These are phyloP conservation scores for Buceros bicornis DNA, from an alignment of 2,797 vertebrate species.

Conservation along the genomic window DNA sequence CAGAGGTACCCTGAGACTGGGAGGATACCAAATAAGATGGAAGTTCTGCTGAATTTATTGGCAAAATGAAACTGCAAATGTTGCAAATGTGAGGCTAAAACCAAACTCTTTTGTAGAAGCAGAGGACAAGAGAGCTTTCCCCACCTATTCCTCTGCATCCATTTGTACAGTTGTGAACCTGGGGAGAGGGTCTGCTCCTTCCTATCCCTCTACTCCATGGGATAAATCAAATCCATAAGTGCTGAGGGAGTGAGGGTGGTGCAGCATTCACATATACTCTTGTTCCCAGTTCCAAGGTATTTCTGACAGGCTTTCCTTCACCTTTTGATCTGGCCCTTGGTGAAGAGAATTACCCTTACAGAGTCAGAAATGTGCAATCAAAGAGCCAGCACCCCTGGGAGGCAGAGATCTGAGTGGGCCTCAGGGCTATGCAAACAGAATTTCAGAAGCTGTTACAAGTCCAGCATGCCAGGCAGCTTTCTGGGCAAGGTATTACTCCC, in stretches of 20 bases:
- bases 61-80: not conserved
- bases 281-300: not conserved
- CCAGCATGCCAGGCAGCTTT: slow-evolving; percentile 1
- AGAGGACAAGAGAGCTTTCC: not conserved
- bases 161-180: not conserved
- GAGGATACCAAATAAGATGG: not conserved
- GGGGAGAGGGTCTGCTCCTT: not conserved
- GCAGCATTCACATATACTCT: not conserved
- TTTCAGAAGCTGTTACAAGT: not conserved
- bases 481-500: not conserved
- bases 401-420: not conserved
- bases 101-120: not conserved
- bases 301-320: not conserved
- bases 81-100: not conserved
- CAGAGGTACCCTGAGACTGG: not conserved
- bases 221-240: not conserved
- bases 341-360: not conserved
- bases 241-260: not conserved
- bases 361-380: not conserved
- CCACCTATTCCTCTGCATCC: not conserved
- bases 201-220: not conserved
- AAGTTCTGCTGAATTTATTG: not conserved
- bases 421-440: not conserved
- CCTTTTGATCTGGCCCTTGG: not conserved
- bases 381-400: not conserved